phyloP scores from a whole-genome alignment of 2,797 vertebrate species.

The Pseudochromis fuscus region DNA sequence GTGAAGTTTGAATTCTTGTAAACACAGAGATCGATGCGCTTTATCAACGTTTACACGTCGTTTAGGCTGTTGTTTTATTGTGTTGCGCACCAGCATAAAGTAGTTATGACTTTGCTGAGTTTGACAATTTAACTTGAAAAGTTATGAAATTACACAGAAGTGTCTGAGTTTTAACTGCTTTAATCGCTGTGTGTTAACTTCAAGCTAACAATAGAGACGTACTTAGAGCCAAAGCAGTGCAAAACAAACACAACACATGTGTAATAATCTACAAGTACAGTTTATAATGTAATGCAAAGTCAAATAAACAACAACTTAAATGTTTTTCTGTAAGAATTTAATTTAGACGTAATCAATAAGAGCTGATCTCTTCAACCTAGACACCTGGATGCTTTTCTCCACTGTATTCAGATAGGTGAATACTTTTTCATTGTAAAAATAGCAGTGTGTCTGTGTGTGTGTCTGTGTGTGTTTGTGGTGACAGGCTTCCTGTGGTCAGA shows the following conservation, averaged over 20 bases:
- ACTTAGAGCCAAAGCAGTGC: slow-evolving; percentile 14
- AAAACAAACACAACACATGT: background rate
- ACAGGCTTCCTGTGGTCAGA: slow-evolving; percentile 82
- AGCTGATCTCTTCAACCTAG: slow-evolving; percentile 36
- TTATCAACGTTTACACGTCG: slow-evolving; percentile 35
- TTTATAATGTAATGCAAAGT: background rate
- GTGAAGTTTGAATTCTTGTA: slow-evolving; percentile 59
- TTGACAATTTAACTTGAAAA: too few species aligned
- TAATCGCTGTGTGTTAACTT: slow-evolving; percentile 10
- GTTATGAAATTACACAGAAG: background rate
- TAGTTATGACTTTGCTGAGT: background rate
- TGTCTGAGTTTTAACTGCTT: background rate
- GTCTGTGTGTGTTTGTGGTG: slow-evolving; percentile 60
- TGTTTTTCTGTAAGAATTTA: background rate
- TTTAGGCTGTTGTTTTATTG: background rate
- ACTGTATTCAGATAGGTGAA: slow-evolving; percentile 41
- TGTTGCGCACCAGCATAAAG: background rate
- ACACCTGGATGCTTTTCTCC: background rate
- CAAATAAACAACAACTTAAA: background rate
- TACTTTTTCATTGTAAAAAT: slow-evolving; percentile 35
- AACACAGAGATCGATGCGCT: slow-evolving; percentile 36
- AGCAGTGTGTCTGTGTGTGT: slow-evolving; percentile 38
- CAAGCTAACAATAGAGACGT: background rate
- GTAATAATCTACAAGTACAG: background rate
- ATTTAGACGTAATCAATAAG: background rate